These are phyloP conservation scores for Drosophila baimaii DNA, from an alignment of 1,140 invertebrate species.

Conservation along the genomic window DNA sequence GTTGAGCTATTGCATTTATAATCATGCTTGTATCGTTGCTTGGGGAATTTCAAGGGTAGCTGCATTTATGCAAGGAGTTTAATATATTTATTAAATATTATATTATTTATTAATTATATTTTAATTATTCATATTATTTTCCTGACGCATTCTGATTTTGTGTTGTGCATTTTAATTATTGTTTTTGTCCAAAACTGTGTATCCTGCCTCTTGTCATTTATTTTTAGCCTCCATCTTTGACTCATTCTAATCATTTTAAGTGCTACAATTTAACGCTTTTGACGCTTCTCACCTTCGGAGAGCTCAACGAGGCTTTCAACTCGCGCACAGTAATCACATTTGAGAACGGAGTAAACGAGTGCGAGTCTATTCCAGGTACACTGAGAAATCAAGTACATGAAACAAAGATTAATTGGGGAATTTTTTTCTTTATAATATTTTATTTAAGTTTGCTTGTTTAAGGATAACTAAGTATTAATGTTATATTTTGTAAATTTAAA, in stretches of 20 bases:
- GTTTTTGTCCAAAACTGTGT: conserved; percentile 12
- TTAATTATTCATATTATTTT: too few relatives aligned
- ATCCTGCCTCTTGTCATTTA: conserved; percentile 2
- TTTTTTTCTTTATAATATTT: neutral
- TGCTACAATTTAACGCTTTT: conserved; percentile 71
- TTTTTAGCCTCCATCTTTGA: conserved; percentile 11
- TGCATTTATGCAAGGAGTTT: neutral
- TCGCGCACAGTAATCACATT: conserved; percentile 46
- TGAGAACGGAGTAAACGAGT: conserved; percentile 18
- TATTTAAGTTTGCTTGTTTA: too few relatives aligned
- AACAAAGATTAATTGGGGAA: neutral
- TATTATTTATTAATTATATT: neutral
- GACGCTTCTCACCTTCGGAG: conserved; percentile 62
- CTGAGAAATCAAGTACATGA: neutral
- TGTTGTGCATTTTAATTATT: conserved; percentile 1
- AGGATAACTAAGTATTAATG: neutral
- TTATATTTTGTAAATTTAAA: neutral
- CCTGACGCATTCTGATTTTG: neutral
- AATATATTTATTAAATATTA: neutral
- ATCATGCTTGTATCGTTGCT: neutral
- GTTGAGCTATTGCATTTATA: conserved; percentile 2
- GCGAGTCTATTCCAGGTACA: neutral
- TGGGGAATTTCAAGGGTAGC: neutral
- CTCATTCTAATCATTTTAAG: conserved; percentile 46
- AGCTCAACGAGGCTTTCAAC: conserved; percentile 52